These are phyloP conservation scores for Ciconia stormi DNA, from an alignment of 2,113 vertebrate genomes.

Conservation along the genomic window DNA sequence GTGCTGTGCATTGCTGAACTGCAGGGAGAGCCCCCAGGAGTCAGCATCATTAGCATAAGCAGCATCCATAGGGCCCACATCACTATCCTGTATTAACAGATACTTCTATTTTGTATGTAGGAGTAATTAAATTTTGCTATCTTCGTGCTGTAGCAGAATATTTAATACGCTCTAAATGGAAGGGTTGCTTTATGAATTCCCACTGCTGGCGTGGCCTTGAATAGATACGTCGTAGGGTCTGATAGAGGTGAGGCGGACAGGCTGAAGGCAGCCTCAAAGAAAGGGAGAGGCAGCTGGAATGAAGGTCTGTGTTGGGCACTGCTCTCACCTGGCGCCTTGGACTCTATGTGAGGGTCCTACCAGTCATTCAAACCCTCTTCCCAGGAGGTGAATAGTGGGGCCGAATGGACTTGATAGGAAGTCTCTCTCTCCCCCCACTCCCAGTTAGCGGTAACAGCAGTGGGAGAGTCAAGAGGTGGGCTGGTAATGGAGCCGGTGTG, in stretches of 20 bases:
- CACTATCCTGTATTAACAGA: neutral
- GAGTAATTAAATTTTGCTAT: neutral
- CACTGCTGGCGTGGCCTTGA: neutral
- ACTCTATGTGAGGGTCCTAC: neutral
- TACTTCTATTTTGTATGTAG: neutral
- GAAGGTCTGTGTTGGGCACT: neutral
- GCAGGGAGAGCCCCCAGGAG: neutral
- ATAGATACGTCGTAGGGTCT: fast-evolving
- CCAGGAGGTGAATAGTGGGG: neutral
- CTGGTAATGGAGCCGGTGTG: neutral
- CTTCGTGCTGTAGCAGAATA: neutral
- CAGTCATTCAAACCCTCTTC: neutral
- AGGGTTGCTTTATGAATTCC: neutral
- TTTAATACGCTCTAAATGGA: neutral
- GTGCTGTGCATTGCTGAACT: neutral
- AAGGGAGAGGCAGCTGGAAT: neutral
- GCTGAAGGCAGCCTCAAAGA: neutral
- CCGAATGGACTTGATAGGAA: neutral
- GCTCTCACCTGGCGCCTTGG: neutral
- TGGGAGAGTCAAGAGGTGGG: neutral
- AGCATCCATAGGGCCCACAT: neutral
- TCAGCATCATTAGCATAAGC: neutral
- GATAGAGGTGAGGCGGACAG: neutral
- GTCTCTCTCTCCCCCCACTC: neutral
- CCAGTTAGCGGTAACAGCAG: neutral